Evolutionary conservation across 64 coral and sea anemone species (phyloP).

Genomic region (Dendrophyllia cribrosa): DNA sequence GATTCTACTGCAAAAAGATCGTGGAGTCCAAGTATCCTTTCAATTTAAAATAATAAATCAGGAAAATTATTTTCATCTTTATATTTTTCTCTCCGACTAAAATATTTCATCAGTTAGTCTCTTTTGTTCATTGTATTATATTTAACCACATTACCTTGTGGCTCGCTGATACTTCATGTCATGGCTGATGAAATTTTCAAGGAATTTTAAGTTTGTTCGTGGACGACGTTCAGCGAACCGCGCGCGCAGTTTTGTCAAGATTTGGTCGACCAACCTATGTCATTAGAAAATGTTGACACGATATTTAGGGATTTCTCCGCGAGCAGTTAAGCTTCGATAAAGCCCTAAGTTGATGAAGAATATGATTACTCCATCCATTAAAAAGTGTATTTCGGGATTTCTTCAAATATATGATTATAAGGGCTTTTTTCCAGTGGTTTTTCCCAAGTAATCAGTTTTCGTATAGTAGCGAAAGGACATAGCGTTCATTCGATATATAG

Average conservation of each 20-base stretch:
- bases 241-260: not conserved
- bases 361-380: constrained; percentile 19
- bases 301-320: not conserved
- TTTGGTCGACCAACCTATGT: not conserved
- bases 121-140: constrained; percentile 36
- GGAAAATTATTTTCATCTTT: constrained; percentile 14
- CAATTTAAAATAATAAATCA: not conserved
- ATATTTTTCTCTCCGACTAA: not conserved
- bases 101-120: constrained; percentile 18
- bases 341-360: constrained; percentile 1
- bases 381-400: not conserved
- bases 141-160: constrained; percentile 41
- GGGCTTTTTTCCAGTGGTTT: not conserved
- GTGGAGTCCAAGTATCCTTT: constrained; percentile 99
- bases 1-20: constrained; percentile 94
- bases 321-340: not conserved
- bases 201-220: not conserved
- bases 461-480: not conserved
- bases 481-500: constrained; percentile 27
- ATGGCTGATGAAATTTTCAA: constrained; percentile 8
- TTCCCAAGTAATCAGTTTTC: not conserved
- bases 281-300: constrained; percentile 27
- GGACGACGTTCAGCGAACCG: not conserved
- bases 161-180: not conserved
- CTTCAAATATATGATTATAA: not conserved